Percentiles rank a stretch among this genome's conserved stretches.
Evolutionary conservation across 2,797 vertebrate genomes (phyloP).

Genomic region (Sebastes jordani): DNA sequence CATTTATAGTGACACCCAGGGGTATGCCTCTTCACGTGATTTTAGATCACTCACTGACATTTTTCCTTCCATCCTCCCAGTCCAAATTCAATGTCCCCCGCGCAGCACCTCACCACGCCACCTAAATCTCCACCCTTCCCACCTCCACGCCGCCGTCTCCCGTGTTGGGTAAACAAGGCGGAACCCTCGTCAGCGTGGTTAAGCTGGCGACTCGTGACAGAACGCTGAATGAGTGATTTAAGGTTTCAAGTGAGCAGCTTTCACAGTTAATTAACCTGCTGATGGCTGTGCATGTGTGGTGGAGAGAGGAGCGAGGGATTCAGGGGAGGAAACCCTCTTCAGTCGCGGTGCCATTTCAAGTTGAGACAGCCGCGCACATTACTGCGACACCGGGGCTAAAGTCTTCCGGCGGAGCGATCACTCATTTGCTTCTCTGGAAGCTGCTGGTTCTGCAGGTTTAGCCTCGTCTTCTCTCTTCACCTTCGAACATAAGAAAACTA

Average conservation of each 20-base stretch:
- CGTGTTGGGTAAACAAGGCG: conserved; percentile 80
- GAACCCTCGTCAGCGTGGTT: conserved; percentile 75
- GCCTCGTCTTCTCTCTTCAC: conserved; percentile 38
- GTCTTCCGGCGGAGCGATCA: conserved; percentile 34
- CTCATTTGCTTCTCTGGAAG: conserved; percentile 43
- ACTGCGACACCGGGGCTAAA: conserved; percentile 43
- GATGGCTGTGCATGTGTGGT: conserved; percentile 75
- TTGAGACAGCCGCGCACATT: conserved; percentile 58
- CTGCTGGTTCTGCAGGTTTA: conserved; percentile 53
- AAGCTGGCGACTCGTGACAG: conserved; percentile 78
- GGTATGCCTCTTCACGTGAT: conserved; percentile 38
- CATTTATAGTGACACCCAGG: conserved; percentile 62
- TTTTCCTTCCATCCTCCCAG: conserved; percentile 27
- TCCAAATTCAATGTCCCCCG: conserved; percentile 48
- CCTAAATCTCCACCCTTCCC: conserved; percentile 49
- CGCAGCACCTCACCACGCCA: conserved; percentile 16
- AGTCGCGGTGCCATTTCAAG: conserved; percentile 64
- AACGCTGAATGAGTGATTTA: conserved; percentile 84
- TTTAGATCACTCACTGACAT: conserved; percentile 52
- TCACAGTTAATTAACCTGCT: conserved; percentile 85
- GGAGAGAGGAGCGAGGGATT: conserved; percentile 49
- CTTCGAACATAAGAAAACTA: conserved; percentile 33
- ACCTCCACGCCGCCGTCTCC: conserved; percentile 58
- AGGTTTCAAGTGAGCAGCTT: conserved; percentile 84
- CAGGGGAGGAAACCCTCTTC: conserved; percentile 63